These are phyloP conservation scores for Hypothenemus hampei DNA, from an alignment of 1,140 invertebrate species.

Conservation along the genomic window DNA sequence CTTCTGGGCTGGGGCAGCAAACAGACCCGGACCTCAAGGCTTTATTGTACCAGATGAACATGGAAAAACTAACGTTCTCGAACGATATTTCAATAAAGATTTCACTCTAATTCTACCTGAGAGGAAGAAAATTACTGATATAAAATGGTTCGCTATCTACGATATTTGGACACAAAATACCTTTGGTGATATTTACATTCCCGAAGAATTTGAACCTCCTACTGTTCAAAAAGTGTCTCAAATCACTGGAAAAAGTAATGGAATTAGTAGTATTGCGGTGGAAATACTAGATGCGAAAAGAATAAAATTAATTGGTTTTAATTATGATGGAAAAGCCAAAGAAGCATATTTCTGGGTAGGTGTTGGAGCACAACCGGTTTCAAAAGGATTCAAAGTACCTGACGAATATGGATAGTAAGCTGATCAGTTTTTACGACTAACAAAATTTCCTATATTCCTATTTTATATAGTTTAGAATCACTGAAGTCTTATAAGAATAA, in stretches of 20 bases:
- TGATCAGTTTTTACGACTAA: neutral
- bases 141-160: slow-evolving; percentile 88
- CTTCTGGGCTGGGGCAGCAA: slow-evolving; percentile 87
- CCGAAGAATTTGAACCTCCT: slow-evolving; percentile 88
- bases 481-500: slow-evolving; percentile 66
- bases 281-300: slow-evolving; percentile 78
- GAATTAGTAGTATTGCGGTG: slow-evolving; percentile 66
- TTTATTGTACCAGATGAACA: slow-evolving; percentile 86
- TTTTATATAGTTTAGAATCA: slow-evolving; percentile 59
- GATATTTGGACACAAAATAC: slow-evolving; percentile 80
- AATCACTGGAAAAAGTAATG: slow-evolving; percentile 62
- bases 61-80: slow-evolving; percentile 81
- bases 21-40: slow-evolving; percentile 80
- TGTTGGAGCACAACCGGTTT: slow-evolving; percentile 73
- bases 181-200: slow-evolving; percentile 86
- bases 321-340: slow-evolving; percentile 69
- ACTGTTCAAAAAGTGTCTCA: slow-evolving; percentile 65
- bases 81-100: slow-evolving; percentile 81
- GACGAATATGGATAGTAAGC: slow-evolving; percentile 92
- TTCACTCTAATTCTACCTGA: slow-evolving; percentile 79
- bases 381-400: slow-evolving; percentile 73
- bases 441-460: too few species aligned
- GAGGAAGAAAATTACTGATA: slow-evolving; percentile 78
- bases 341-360: slow-evolving; percentile 86
- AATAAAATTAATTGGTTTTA: slow-evolving; percentile 68